phyloP scores from a whole-genome alignment of 2,888 invertebrate genomes.

The Scaptomyza polygonia region DNA sequence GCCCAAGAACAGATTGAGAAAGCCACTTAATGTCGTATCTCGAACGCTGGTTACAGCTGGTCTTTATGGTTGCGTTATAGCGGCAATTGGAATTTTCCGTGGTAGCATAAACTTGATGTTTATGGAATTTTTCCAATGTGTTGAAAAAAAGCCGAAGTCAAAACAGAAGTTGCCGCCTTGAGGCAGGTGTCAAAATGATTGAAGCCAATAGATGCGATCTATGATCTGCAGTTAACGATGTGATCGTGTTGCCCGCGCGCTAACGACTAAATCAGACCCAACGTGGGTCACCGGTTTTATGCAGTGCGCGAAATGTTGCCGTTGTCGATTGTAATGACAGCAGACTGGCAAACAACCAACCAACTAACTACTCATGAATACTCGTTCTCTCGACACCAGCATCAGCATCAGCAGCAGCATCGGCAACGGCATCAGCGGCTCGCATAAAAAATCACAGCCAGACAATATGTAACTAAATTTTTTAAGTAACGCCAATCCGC shows the following conservation, averaged over 20 bases:
- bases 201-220: slow-evolving; percentile 17
- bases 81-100: slow-evolving; percentile 8
- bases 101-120: not conserved
- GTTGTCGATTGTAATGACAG: slow-evolving; percentile 43
- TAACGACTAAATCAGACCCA: slow-evolving; percentile 83
- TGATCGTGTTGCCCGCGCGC: slow-evolving; percentile 84
- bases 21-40: slow-evolving; percentile 12
- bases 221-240: slow-evolving; percentile 55
- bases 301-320: slow-evolving; percentile 65
- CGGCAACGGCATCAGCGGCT: slow-evolving; percentile 8
- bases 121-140: slow-evolving; percentile 1
- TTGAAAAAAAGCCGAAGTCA: slow-evolving; percentile 2
- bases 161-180: slow-evolving; percentile 6
- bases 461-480: slow-evolving; percentile 36
- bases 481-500: slow-evolving; percentile 24
- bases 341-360: slow-evolving; percentile 17
- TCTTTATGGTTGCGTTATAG: slow-evolving; percentile 14
- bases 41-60: slow-evolving; percentile 5
- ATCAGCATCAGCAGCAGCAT: slow-evolving; percentile 4
- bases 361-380: slow-evolving; percentile 40
- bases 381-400: slow-evolving; percentile 48
- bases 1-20: slow-evolving; percentile 21
- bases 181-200: slow-evolving; percentile 33
- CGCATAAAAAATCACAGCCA: slow-evolving; percentile 20
- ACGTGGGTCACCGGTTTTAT: slow-evolving; percentile 83